Conservation (phyloP, 2,797 vertebrate species). For the Fundulus diaphanus region DNA sequence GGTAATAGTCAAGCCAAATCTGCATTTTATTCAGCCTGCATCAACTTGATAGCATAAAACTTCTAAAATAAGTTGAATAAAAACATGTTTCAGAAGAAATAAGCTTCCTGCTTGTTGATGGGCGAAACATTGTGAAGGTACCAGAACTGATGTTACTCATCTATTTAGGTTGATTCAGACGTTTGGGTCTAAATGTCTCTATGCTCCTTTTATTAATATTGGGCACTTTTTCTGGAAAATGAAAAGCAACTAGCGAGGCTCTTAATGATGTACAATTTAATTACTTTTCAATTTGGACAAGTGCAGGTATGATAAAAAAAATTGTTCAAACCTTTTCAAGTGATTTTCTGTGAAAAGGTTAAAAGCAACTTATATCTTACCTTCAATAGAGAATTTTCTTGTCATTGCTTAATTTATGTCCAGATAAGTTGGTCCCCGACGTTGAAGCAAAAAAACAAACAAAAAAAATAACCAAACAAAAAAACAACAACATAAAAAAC, state of each 20-base stretch:
- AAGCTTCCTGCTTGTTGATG: conserved; percentile 6
- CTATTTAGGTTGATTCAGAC: conserved; percentile 19
- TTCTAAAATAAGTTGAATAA: too few species aligned
- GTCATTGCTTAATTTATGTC: neutral
- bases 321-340: neutral
- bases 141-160: conserved; percentile 9
- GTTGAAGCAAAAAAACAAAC: neutral
- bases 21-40: neutral
- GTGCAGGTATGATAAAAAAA: neutral
- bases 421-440: neutral
- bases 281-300: neutral
- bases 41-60: neutral
- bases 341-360: neutral
- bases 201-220: neutral
- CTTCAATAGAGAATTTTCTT: neutral
- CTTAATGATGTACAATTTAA: conserved; percentile 4
- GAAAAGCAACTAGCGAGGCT: neutral
- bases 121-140: neutral
- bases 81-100: neutral
- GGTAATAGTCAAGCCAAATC: neutral
- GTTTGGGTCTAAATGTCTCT: conserved; percentile 8
- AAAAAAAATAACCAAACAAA: too few species aligned
- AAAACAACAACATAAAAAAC: too few species aligned
- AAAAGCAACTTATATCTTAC: neutral
- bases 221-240: conserved; percentile 9